These are phyloP conservation scores for Iguana delicatissima DNA, from an alignment of 2,797 vertebrate species.

Conservation along the genomic window DNA sequence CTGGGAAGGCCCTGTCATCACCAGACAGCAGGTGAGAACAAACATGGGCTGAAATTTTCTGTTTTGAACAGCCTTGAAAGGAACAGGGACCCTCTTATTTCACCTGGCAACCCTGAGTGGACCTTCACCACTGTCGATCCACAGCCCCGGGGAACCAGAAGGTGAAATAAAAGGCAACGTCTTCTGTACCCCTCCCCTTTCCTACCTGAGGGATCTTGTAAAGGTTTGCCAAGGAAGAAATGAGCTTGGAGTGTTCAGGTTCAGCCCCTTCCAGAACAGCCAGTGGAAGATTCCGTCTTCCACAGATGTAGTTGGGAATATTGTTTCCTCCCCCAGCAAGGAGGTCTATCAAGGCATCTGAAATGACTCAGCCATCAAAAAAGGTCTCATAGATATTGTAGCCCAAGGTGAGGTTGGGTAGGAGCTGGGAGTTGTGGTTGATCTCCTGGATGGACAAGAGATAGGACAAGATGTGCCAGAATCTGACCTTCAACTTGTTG, in stretches of 20 bases:
- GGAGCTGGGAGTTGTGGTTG: not conserved
- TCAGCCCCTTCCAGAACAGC: not conserved
- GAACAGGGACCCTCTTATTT: no score
- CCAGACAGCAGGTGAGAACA: no score
- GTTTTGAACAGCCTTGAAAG: no score
- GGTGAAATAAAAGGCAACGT: not conserved
- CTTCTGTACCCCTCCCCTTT: no score
- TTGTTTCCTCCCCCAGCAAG: not conserved
- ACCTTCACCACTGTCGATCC: no score
- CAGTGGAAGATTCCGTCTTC: not conserved
- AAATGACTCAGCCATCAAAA: not conserved
- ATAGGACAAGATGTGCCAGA: not conserved
- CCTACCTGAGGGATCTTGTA: constrained; percentile 25
- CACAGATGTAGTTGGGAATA: not conserved
- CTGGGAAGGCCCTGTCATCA: no score
- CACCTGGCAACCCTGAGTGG: no score
- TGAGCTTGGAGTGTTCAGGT: not conserved
- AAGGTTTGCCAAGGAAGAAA: not conserved
- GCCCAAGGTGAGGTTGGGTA: not conserved
- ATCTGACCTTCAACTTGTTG: not conserved
- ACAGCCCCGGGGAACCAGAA: not conserved
- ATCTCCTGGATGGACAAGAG: not conserved
- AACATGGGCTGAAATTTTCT: no score
- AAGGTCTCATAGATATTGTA: constrained; percentile 17
- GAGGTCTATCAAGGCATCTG: not conserved